Conservation (phyloP, 2,113 vertebrate species). For the Hippocampus guttulatus region DNA sequence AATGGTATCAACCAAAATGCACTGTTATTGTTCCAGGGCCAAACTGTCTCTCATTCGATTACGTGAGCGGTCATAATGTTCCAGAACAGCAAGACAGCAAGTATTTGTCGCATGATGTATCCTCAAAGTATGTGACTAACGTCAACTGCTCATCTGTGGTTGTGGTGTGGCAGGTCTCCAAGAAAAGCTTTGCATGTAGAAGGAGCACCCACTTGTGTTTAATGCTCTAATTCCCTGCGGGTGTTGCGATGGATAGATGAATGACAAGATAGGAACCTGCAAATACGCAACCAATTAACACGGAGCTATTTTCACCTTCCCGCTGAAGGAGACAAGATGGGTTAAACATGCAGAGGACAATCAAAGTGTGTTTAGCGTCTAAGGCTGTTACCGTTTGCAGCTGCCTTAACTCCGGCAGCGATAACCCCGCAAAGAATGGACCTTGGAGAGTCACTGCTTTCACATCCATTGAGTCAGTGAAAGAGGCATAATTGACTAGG, state of each 20-base stretch:
- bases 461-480: slow-evolving; percentile 27
- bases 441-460: slow-evolving; percentile 11
- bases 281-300: slow-evolving; percentile 48
- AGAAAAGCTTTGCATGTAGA: slow-evolving; percentile 20
- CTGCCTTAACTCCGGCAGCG: slow-evolving; percentile 17
- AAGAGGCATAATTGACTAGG: slow-evolving; percentile 13
- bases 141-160: slow-evolving; percentile 24
- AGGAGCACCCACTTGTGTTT: slow-evolving; percentile 17
- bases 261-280: background rate
- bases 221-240: slow-evolving; percentile 37
- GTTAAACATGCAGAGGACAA: slow-evolving; percentile 33
- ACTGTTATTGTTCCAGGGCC: background rate
- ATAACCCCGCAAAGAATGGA: slow-evolving; percentile 28
- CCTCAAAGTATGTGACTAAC: slow-evolving; percentile 13
- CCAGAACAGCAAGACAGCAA: background rate
- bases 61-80: background rate
- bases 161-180: slow-evolving; percentile 7
- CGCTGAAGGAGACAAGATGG: slow-evolving; percentile 21
- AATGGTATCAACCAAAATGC: background rate
- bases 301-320: slow-evolving; percentile 44
- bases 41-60: background rate
- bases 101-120: slow-evolving; percentile 24
- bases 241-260: slow-evolving; percentile 25
- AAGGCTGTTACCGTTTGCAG: slow-evolving; percentile 20
- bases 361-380: slow-evolving; percentile 24